These are phyloP conservation scores for Axea sp. DNA, from an alignment of 2,888 invertebrate genomes.

Conservation along the genomic window DNA sequence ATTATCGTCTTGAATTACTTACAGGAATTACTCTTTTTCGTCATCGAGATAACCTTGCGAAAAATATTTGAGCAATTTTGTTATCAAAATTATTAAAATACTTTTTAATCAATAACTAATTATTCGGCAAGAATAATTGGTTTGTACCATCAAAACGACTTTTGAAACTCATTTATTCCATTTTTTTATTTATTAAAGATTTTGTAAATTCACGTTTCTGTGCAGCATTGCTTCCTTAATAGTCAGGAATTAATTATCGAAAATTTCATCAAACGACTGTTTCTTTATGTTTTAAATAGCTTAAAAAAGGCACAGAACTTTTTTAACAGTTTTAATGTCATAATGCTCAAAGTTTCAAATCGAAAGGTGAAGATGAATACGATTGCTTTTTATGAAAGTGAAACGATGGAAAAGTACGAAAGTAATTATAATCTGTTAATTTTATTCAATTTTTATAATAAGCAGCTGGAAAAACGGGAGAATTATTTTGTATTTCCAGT, in stretches of 20 bases:
- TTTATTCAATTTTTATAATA: slow-evolving; percentile 13
- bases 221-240: slow-evolving; percentile 3
- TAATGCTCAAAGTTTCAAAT: slow-evolving; percentile 36
- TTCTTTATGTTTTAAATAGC: slow-evolving; percentile 30
- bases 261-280: slow-evolving; percentile 36
- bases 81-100: too few relatives aligned
- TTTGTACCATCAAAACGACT: too few relatives aligned
- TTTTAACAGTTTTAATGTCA: slow-evolving; percentile 25
- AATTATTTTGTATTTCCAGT: too few relatives aligned
- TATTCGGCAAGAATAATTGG: too few relatives aligned
- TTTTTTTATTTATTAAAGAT: too few relatives aligned
- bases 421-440: slow-evolving; percentile 40
- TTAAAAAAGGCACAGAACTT: slow-evolving; percentile 18
- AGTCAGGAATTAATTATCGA: slow-evolving; percentile 20
- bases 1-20: too few relatives aligned
- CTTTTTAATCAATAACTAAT: too few relatives aligned
- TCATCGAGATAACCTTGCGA: too few relatives aligned
- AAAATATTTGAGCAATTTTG: too few relatives aligned
- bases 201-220: too few relatives aligned
- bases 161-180: background rate
- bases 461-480: background rate
- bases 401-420: slow-evolving; percentile 9
- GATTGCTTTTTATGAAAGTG: slow-evolving; percentile 14
- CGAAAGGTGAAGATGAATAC: slow-evolving; percentile 33
- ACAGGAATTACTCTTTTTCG: too few relatives aligned